Conservation (phyloP, 2,113 vertebrate species). For the Salvelinus namaycush region DNA sequence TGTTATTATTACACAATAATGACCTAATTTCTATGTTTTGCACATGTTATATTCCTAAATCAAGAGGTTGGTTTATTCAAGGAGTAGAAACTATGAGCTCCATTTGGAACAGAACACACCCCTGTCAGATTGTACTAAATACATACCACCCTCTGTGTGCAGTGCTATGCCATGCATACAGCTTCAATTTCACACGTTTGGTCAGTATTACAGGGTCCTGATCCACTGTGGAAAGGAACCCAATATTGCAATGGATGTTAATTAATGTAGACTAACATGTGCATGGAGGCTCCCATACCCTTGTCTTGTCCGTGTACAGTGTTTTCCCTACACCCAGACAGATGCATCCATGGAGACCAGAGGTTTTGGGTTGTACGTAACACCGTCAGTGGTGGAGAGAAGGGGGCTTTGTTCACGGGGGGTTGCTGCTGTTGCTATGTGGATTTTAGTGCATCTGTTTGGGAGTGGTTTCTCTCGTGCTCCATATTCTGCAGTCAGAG, state of each 20-base stretch:
- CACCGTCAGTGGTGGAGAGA: neutral
- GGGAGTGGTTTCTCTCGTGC: slow-evolving; percentile 16
- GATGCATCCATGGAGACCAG: neutral
- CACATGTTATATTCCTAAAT: neutral
- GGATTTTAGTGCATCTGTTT: slow-evolving; percentile 13
- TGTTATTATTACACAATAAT: neutral
- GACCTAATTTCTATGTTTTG: neutral
- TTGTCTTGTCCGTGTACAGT: neutral
- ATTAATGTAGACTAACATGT: slow-evolving; percentile 29
- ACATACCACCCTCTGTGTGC: too few relatives aligned
- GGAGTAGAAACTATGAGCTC: neutral
- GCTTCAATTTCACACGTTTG: slow-evolving; percentile 30
- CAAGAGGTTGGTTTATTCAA: neutral
- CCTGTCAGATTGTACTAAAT: slow-evolving; percentile 2
- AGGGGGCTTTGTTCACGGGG: neutral
- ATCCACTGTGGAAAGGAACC: slow-evolving; percentile 10
- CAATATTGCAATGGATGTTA: too few relatives aligned
- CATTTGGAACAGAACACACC: neutral
- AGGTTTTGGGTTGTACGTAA: neutral
- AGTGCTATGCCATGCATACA: neutral
- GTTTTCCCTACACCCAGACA: neutral
- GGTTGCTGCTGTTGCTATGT: slow-evolving; percentile 14
- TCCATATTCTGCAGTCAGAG: slow-evolving; percentile 4
- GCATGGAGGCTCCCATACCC: slow-evolving; percentile 13
- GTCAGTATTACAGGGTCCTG: slow-evolving; percentile 24